Conservation (phyloP, 2,797 vertebrate species). For the Lutra lutra region DNA sequence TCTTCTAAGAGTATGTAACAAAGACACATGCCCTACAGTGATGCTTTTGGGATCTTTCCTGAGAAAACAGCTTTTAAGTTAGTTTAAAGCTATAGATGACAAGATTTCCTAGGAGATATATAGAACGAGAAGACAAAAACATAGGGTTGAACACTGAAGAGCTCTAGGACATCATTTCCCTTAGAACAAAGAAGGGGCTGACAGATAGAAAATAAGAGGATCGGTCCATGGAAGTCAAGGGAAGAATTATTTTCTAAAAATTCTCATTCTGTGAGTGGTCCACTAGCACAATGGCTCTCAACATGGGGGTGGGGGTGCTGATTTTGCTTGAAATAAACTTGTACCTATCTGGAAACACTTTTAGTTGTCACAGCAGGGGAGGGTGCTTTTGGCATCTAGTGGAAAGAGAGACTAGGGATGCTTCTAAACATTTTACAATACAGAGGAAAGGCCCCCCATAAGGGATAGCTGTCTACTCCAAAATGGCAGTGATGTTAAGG, state of each 20-base stretch:
- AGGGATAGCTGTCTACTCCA: accelerated
- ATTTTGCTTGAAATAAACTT: background rate
- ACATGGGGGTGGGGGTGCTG: too few relatives aligned
- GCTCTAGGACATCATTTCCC: background rate
- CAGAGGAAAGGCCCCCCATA: background rate
- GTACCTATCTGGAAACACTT: background rate
- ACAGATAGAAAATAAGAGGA: background rate
- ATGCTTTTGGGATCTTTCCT: background rate
- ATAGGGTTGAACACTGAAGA: background rate
- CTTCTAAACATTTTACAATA: background rate
- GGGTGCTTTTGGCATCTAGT: too few relatives aligned
- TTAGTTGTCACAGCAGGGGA: background rate
- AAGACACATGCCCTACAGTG: background rate
- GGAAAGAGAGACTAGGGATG: background rate
- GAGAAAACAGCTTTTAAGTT: background rate
- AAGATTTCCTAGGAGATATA: background rate
- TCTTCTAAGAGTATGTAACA: background rate
- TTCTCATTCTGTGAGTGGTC: background rate
- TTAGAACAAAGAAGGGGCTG: background rate
- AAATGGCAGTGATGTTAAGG: background rate
- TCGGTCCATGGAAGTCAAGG: background rate
- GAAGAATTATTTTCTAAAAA: background rate
- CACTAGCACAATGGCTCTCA: background rate
- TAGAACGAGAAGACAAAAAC: background rate
- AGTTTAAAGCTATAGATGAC: background rate